Base-by-base conservation (phyloP, 1,140 invertebrate genomes). In the Ridgeia piscesae region DNA sequence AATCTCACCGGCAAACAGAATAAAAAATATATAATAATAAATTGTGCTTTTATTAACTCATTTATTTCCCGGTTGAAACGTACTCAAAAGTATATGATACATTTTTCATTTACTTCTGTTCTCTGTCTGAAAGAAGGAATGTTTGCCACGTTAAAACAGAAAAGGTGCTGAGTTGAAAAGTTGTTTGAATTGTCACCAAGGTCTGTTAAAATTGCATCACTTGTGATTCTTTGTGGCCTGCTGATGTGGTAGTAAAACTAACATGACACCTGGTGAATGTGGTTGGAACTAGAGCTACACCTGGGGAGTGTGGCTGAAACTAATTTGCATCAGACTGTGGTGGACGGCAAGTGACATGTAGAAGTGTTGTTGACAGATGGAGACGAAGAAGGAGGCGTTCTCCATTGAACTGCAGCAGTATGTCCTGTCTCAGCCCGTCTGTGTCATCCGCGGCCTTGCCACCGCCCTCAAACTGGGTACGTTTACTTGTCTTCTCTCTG, bases 321-420 rank as follows among this genome's bases (percentile, higher is more conserved):
- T 77, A 77, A 77, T 21, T 27, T 21, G 11, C 42, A 11, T 42
- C 42, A 42, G 42, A 42, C 42, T 42, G 42, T 42, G 42, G 42
- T 42, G 42, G 42, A 42, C 4, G 42, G 42, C 42, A 42, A 11
- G 33, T 90, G n/a, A 14, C 90, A 0, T 48, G n/a, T 93, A 6
- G 92, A 91, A 94, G 34, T 92, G 27, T 89, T 89, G 33, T 94
- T 94, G 34, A 77, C 93, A 95, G 95, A 96, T 99, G 34, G 99
- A 99, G 95, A 99, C 98, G 95, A 99, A 99, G 95, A 99, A 99
- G 95, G 98, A 99, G 94, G 99, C 99, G 0, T 99, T 99, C 95
- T 98, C 98, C 94, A 98, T 98, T 17, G 98, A 99, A 94, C 96
- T 99, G 17, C 99, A 99, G 96, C 99, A 99, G 94, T 99, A 99